Evolutionary conservation across 1,140 invertebrate genomes (phyloP), one percentile per base, ranked within the genome.

Genomic region (Lasioglossum baleicum): DNA sequence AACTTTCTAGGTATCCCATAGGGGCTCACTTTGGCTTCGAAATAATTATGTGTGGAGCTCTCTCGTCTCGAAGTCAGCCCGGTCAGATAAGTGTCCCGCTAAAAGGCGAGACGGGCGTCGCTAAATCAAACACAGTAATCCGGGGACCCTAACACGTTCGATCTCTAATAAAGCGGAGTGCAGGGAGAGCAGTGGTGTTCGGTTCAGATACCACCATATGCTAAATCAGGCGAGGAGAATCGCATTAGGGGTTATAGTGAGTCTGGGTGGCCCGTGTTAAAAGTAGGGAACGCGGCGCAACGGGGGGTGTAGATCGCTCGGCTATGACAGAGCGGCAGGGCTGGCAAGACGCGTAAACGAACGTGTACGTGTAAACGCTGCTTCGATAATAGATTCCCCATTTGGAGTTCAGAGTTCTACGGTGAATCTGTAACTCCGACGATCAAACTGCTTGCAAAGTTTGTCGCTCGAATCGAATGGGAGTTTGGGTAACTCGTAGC

Each of bases 371-470:
- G 84, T 81, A 87, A 87, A 87, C 75, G 85, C 70, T 64, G 76
- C 75, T 70, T 83, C 86, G 86, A 87, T 87, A 87, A 87, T 87
- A 87, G 86, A 87, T 87, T 87, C 83, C 76, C 85, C 80, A 82
- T 87, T 87, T 86, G 76, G 83, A 86, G 85, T 87, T 84, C 75
- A 83, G 81, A 88, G 83, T 85, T 85, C 86, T 65, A 85, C 86
- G 83, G 86, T 76, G 86, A 87, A 88, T 87, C 86, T 88, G 86
- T 85, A 88, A 88, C 86, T 88, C 83, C 78, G 75, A 51, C 86
- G 86, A 88, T 88, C 82, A 86, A 88, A 88, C 86, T 88, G 86
- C 85, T 88, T 87, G 83, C 86, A 87, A 87, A 88, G 86, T 88
- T 88, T 88, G 85, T 87, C 86, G 86, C 86, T 87, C 81, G 86